Conservation (phyloP, 2,888 invertebrate genomes). For the Lathronympha strigana region DNA sequence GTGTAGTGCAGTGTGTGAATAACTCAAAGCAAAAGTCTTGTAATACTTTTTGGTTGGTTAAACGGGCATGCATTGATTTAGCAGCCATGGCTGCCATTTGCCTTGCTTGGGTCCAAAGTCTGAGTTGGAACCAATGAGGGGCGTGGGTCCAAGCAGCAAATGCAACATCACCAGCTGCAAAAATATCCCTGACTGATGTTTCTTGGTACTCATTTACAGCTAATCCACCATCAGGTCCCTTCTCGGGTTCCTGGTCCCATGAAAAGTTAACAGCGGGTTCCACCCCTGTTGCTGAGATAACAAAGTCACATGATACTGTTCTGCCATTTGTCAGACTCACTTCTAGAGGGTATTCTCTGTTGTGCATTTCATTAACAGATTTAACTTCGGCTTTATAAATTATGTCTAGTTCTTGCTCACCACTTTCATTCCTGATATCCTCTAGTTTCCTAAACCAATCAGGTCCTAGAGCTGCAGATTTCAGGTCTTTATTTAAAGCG, state of each 20-base stretch:
- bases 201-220: conserved; percentile 93
- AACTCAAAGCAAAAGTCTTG: conserved; percentile 99
- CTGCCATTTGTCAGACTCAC: conserved; percentile 90
- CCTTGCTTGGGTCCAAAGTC: conserved; percentile 98
- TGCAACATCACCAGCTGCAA: conserved; percentile 98
- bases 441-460: conserved; percentile 94
- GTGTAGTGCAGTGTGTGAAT: conserved; percentile 97
- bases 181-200: conserved; percentile 91
- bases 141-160: conserved; percentile 90
- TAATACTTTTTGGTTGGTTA: conserved; percentile 85
- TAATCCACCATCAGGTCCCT: conserved; percentile 91
- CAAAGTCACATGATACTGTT: conserved; percentile 91
- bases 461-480: conserved; percentile 97
- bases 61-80: conserved; percentile 90
- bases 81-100: conserved; percentile 99
- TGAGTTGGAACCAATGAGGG: conserved; percentile 96
- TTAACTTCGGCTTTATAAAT: conserved; percentile 85
- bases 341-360: conserved; percentile 86
- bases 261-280: conserved; percentile 86
- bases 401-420: conserved; percentile 82
- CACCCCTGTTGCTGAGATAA: conserved; percentile 98
- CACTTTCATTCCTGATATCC: conserved; percentile 80
- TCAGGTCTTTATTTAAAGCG: conserved; percentile 72
- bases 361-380: conserved; percentile 65
- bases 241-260: conserved; percentile 79